Conservation (phyloP, 2,113 vertebrate genomes). For the Poicephalus gulielmi region DNA sequence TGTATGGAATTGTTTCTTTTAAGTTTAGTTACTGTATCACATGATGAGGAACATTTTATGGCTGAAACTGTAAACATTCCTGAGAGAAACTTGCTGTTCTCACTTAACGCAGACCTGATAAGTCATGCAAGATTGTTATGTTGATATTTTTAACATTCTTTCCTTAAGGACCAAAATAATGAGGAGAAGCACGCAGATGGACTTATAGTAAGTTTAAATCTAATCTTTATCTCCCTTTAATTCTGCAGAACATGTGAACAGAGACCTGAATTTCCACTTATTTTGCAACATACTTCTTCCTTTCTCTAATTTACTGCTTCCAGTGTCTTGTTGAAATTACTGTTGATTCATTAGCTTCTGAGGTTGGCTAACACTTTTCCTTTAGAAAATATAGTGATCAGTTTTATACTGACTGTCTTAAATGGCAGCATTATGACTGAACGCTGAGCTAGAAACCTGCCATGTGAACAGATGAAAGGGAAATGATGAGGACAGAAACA, state of each 20-base stretch:
- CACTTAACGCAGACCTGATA: background rate
- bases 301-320: slow-evolving; percentile 67
- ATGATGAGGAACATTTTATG: background rate
- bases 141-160: slow-evolving; percentile 86
- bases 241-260: slow-evolving; percentile 80
- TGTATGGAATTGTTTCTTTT: background rate
- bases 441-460: background rate
- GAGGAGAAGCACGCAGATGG: slow-evolving; percentile 98
- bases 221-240: slow-evolving; percentile 74
- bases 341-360: slow-evolving; percentile 62
- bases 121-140: slow-evolving; percentile 71
- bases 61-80: slow-evolving; percentile 20
- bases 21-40: background rate
- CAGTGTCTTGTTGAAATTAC: slow-evolving; percentile 49
- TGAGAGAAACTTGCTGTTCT: slow-evolving; percentile 18
- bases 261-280: slow-evolving; percentile 74
- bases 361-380: slow-evolving; percentile 70
- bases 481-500: background rate
- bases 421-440: slow-evolving; percentile 27
- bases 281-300: slow-evolving; percentile 60
- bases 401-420: slow-evolving; percentile 51
- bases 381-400: slow-evolving; percentile 52
- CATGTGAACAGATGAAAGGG: background rate
- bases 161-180: slow-evolving; percentile 99
- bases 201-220: slow-evolving; percentile 97